phyloP scores from a whole-genome alignment of 2,113 vertebrate species.

The Narcine bancroftii region DNA sequence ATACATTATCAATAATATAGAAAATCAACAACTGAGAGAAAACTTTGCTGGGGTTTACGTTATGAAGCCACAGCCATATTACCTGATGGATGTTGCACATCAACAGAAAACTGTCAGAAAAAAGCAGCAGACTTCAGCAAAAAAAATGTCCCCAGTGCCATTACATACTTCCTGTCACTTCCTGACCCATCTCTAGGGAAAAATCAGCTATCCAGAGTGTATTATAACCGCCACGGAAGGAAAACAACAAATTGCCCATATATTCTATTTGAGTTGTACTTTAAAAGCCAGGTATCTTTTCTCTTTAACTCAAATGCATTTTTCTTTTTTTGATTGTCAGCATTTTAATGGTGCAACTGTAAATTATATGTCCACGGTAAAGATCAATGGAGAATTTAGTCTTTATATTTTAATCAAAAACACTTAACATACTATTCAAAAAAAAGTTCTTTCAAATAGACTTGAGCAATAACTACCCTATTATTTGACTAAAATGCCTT shows the following conservation, averaged over 20 bases:
- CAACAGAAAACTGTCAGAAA: slow-evolving; percentile 30
- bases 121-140: slow-evolving; percentile 24
- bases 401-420: slow-evolving; percentile 34
- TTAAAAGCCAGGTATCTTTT: slow-evolving; percentile 13
- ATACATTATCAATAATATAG: slow-evolving; percentile 8
- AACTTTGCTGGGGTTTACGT: neutral
- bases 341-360: slow-evolving; percentile 7
- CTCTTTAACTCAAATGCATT: slow-evolving; percentile 23
- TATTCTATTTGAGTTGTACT: slow-evolving; percentile 9
- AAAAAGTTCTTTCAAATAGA: slow-evolving; percentile 32
- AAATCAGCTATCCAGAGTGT: slow-evolving; percentile 31
- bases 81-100: slow-evolving; percentile 28
- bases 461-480: slow-evolving; percentile 28
- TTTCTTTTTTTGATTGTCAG: slow-evolving; percentile 35
- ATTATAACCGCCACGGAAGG: slow-evolving; percentile 8
- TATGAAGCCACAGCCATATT: neutral
- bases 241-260: slow-evolving; percentile 35
- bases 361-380: slow-evolving; percentile 7
- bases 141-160: slow-evolving; percentile 19
- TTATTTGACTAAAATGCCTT: slow-evolving; percentile 37
- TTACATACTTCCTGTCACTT: slow-evolving; percentile 31
- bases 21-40: neutral
- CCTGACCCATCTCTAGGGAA: neutral
- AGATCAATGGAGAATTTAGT: slow-evolving; percentile 35
- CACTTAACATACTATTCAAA: slow-evolving; percentile 26